phyloP scores from a whole-genome alignment of 2,113 vertebrate species.

The Ageneiosus marmoratus region DNA sequence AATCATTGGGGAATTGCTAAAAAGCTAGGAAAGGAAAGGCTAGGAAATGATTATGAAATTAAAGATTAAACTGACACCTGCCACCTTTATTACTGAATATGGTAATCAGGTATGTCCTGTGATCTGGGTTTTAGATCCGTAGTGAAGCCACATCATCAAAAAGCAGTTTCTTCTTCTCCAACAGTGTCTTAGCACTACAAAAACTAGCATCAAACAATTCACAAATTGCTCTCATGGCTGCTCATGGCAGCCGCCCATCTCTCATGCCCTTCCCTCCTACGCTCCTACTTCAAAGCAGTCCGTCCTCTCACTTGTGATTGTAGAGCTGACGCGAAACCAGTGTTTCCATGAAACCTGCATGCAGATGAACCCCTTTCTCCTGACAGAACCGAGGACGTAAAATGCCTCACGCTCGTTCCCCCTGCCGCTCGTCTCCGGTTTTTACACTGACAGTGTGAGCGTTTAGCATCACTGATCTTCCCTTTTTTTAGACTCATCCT shows the following conservation, averaged over 20 bases:
- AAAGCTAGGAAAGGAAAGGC: too few species aligned
- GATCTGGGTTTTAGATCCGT: neutral
- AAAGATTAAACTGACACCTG: too few species aligned
- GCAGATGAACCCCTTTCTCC: slow-evolving; percentile 35
- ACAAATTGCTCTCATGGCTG: slow-evolving; percentile 30
- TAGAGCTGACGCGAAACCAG: slow-evolving; percentile 25
- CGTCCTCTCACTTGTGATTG: slow-evolving; percentile 5
- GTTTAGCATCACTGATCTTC: slow-evolving; percentile 22
- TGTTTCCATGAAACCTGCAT: slow-evolving; percentile 40
- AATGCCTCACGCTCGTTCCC: neutral
- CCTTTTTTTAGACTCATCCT: slow-evolving; percentile 32
- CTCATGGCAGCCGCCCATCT: slow-evolving; percentile 31
- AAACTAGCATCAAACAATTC: slow-evolving; percentile 39
- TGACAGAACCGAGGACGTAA: slow-evolving; percentile 25
- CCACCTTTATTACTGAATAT: too few species aligned
- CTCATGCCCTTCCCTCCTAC: slow-evolving; percentile 34
- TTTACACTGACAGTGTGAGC: neutral
- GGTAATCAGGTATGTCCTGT: neutral
- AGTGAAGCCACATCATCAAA: neutral
- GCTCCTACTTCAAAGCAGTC: neutral
- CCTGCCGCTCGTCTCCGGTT: neutral
- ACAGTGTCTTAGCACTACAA: neutral
- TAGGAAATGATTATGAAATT: too few species aligned
- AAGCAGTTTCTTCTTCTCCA: slow-evolving; percentile 4
- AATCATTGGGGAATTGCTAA: too few species aligned